These are phyloP conservation scores for Chaenocephalus aceratus DNA, from an alignment of 2,113 vertebrate species.

Conservation along the genomic window DNA sequence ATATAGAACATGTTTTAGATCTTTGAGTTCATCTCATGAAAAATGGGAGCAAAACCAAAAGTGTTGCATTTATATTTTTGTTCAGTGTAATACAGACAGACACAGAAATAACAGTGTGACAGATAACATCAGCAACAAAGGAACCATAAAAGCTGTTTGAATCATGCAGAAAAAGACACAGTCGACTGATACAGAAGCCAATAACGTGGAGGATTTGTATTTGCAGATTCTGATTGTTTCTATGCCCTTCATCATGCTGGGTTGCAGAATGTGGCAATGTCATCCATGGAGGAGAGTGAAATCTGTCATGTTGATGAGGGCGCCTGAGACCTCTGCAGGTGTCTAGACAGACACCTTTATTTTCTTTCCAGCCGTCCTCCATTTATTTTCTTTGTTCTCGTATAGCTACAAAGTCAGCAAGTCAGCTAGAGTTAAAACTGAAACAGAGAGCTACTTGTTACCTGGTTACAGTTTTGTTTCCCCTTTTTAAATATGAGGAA, in stretches of 20 bases:
- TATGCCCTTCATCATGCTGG: not conserved
- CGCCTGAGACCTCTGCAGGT: conserved; percentile 10
- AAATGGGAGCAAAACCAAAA: too few relatives aligned
- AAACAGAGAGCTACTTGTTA: too few relatives aligned
- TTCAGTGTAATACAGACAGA: conserved; percentile 23
- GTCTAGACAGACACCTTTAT: conserved; percentile 10
- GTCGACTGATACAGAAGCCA: conserved; percentile 26
- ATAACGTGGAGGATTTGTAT: conserved; percentile 12
- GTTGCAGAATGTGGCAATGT: not conserved
- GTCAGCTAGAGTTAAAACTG: not conserved
- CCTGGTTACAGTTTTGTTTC: too few relatives aligned
- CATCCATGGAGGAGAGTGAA: conserved; percentile 17
- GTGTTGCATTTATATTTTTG: too few relatives aligned
- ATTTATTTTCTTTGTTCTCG: not conserved
- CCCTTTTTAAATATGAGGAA: too few relatives aligned
- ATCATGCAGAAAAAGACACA: conserved; percentile 16
- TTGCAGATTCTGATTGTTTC: conserved; percentile 15
- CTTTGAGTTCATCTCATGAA: too few relatives aligned
- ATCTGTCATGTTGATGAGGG: conserved; percentile 29
- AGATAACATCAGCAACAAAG: conserved; percentile 34
- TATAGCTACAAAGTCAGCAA: not conserved
- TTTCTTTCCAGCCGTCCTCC: conserved; percentile 3
- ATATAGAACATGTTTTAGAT: too few relatives aligned
- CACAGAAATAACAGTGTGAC: conserved; percentile 15
- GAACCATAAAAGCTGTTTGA: conserved; percentile 12